A percentile compares a stretch with the other conserved stretches of the same genome.
Conservation (phyloP, 2,113 vertebrate species). For the Podiceps cristatus region DNA sequence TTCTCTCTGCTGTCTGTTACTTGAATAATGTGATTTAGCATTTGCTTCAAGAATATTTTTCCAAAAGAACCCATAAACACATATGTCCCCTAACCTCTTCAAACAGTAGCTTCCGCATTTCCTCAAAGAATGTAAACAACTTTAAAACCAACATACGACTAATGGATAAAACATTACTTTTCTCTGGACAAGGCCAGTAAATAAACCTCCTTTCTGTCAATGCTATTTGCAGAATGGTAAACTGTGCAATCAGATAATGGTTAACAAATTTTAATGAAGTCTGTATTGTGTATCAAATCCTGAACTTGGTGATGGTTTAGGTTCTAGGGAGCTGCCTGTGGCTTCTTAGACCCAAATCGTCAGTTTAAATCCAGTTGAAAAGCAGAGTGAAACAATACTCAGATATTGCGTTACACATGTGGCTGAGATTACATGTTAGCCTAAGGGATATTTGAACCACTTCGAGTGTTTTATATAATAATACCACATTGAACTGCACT, state of each 20-base stretch:
- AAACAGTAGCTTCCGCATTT: slow-evolving; percentile 7
- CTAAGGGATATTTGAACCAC: slow-evolving; percentile 59
- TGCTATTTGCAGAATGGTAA: neutral
- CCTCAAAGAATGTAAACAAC: slow-evolving; percentile 55
- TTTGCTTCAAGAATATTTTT: slow-evolving; percentile 48
- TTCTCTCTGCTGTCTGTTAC: slow-evolving; percentile 63
- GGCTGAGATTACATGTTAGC: slow-evolving; percentile 48
- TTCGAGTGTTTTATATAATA: slow-evolving; percentile 65
- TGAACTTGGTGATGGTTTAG: neutral
- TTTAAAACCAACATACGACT: slow-evolving; percentile 21
- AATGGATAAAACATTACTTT: slow-evolving; percentile 65
- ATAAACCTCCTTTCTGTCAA: neutral
- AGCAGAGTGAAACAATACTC: slow-evolving; percentile 64
- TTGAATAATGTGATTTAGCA: slow-evolving; percentile 54
- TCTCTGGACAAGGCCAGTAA: neutral
- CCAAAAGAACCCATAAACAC: slow-evolving; percentile 44
- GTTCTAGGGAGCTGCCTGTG: slow-evolving; percentile 10
- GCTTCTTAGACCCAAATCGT: slow-evolving; percentile 49
- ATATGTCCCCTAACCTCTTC: slow-evolving; percentile 1
- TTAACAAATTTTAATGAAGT: neutral
- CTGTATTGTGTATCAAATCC: neutral
- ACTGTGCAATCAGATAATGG: neutral
- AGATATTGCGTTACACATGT: slow-evolving; percentile 66
- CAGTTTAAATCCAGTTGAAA: slow-evolving; percentile 30
- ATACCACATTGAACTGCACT: slow-evolving; percentile 37